Base-by-base conservation (phyloP, 2,113 vertebrate species). In the Chroicocephalus ridibundus region DNA sequence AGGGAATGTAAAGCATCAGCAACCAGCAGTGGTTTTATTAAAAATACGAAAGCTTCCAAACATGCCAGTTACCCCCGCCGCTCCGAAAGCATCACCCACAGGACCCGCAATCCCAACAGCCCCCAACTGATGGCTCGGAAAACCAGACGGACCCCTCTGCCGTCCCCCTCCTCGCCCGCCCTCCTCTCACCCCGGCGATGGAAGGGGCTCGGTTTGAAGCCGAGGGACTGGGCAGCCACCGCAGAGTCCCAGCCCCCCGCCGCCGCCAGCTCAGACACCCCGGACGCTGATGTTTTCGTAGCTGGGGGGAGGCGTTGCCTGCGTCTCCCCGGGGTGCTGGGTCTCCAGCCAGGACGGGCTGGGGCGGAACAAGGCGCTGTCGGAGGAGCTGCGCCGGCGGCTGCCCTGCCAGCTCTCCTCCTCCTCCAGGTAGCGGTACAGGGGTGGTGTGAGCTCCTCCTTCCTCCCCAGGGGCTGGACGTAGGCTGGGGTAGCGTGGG, bases 241-340 rank as follows among this genome's bases (percentile, higher is more conserved):
- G 5, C 46, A 87, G 83, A 77, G 93, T 85, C 93, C 61, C 13
- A 2, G 10, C 12, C 22, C 4, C 17, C 11, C 5, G 8, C 44
- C 1, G 3, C n/a, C 20, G 0, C 8, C 62, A 2, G 76, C 88
- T 97, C 95, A 96, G 81, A 92, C 40, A 0, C 83, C 96, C 10
- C 69, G 25, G 13, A 51, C 29, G 15, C 77, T 24, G 68, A 98
- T 55, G 86, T 97, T 97, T 54, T 98, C 95, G 0, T 98, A 98
- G 93, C 98, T 98, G 55, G 98, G 98, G 0, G 97, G 98, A 5
- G 97, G 96, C 2, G 66, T 94, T 1, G n/a, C 77, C 60, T 80
- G 91, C 3, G 58, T 80, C 62, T 92, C 94, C 61, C 7, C 52
- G 1, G 26, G 80, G 1, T n/a, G 54, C 3, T 66, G 86, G 12